Base-by-base conservation (phyloP, 2,888 invertebrate species). In the Arge pagana region DNA sequence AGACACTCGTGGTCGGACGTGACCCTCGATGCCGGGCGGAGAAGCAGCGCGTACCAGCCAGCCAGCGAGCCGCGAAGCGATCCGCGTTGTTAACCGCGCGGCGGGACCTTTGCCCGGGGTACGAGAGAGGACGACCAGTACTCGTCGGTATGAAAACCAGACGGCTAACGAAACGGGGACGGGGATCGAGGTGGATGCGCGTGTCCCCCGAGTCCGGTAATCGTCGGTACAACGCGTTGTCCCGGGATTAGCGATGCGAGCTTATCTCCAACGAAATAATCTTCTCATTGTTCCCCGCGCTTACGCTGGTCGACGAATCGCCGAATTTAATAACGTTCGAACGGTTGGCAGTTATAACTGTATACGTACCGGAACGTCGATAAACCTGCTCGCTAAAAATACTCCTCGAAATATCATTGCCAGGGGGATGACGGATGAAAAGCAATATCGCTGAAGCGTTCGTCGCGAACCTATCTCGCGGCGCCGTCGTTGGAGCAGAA, bases 31-130 rank as follows among this genome's bases (percentile, higher is more conserved):
- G n/a, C n/a, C n/a, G n/a, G n/a, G 18, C 28, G 33, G 16, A 33
- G 41, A 7, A 37, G 24, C 35, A 42, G 37, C 31, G 10, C 24
- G 21, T 18, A 39, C 36, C 31, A 24, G 33, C 36, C 42, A 33
- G 23, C 30, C 35, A 36, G 39, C 49, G 53, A 57, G 50, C 52
- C 55, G 33, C 41, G 40, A 18, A 42, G 33, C 36, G 36, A 43
- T 15, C 26, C 31, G 33, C 54, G 53, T 53, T 55, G 52, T 57
- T 55, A 53, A 48, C 45, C 30, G 30, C 19, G 50, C 16, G 39
- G 41, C 7, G 33, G 31, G 28, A 28, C 37, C 28, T 30, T 48
- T 35, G 43, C 42, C 30, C 8, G 21, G 30, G 39, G 31, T 40
- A 49, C 48, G 39, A 30, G 26, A 31, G 28, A n/a, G 48, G 10